Conservation (phyloP, 2,888 invertebrate species). For the Aleiodes testaceus region DNA sequence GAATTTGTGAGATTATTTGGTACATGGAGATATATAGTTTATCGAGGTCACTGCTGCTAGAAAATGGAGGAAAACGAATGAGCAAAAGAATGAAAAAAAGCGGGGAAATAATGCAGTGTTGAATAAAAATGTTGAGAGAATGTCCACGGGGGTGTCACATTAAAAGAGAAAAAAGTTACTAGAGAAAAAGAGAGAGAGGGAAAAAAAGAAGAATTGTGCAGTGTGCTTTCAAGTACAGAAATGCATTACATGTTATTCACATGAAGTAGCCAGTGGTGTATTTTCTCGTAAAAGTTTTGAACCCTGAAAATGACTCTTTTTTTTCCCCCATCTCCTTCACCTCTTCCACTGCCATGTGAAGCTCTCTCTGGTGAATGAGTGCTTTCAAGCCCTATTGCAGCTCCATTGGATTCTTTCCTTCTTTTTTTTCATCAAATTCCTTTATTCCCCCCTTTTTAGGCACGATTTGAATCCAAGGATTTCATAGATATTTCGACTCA, state of each 20-base stretch:
- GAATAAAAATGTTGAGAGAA: constrained; percentile 14
- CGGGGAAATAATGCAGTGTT: not conserved
- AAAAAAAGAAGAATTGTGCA: constrained; percentile 37
- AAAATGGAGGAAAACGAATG: not conserved
- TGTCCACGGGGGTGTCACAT: constrained; percentile 21
- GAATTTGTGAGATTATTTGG: not conserved
- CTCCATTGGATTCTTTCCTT: constrained; percentile 37
- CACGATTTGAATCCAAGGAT: not conserved
- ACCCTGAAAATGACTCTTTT: constrained; percentile 56
- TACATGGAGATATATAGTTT: not conserved
- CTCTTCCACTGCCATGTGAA: not conserved
- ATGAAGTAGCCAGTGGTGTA: constrained; percentile 50
- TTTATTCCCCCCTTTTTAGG: not conserved
- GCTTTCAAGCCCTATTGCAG: constrained; percentile 54
- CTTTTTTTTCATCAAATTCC: not conserved
- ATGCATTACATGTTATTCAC: constrained; percentile 57
- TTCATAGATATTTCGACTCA: no score
- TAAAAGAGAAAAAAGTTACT: constrained; percentile 27
- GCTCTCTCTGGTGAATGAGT: constrained; percentile 38
- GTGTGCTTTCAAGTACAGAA: constrained; percentile 55
- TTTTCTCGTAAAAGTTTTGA: constrained; percentile 58
- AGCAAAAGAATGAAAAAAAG: not conserved
- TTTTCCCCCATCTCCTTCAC: constrained; percentile 19
- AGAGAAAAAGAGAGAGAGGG: constrained; percentile 37
- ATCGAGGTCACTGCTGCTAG: not conserved